Base-by-base conservation (phyloP, 2,888 invertebrate genomes). In the Euzophera pinguis region DNA sequence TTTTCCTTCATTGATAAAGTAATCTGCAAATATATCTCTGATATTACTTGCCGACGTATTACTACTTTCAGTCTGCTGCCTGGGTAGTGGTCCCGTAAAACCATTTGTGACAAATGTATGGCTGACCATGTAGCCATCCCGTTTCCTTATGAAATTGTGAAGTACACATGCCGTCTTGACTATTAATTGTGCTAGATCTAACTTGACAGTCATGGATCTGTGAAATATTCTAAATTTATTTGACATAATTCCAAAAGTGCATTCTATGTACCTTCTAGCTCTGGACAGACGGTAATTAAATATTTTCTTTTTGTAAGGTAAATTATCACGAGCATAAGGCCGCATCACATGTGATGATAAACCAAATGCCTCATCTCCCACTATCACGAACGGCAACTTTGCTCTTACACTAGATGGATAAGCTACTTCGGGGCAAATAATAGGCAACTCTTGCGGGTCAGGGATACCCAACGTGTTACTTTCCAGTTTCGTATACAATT, bases 361-460 rank as follows among this genome's bases (percentile, higher is more conserved):
- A 14, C 56, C 50, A 56, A 62, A 60, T 50, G 55, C 58, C 58
- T 57, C 58, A 47, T 60, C 62, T 14, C 60, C 58, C 53, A 61
- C 54, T 48, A 63, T 42, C 56, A 57, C 48, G 57, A 48, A 38
- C 56, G 13, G 48, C 50, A n/a, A n/a, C n/a, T n/a, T n/a, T n/a
- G n/a, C n/a, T n/a, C n/a, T n/a, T n/a, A n/a, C n/a, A n/a, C n/a
- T n/a, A n/a, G n/a, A n/a, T n/a, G n/a, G n/a, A n/a, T n/a, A n/a
- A n/a, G n/a, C n/a, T n/a, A n/a, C n/a, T n/a, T n/a, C n/a, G n/a
- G n/a, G n/a, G n/a, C n/a, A n/a, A n/a, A n/a, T n/a, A n/a, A n/a
- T n/a, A n/a, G n/a, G n/a, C n/a, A n/a, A n/a, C n/a, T n/a, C n/a
- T n/a, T n/a, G n/a, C n/a, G n/a, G n/a, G n/a, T n/a, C n/a, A n/a